These are phyloP conservation scores for Drosophila rufa DNA, from an alignment of 1,140 invertebrate species.

Conservation along the genomic window DNA sequence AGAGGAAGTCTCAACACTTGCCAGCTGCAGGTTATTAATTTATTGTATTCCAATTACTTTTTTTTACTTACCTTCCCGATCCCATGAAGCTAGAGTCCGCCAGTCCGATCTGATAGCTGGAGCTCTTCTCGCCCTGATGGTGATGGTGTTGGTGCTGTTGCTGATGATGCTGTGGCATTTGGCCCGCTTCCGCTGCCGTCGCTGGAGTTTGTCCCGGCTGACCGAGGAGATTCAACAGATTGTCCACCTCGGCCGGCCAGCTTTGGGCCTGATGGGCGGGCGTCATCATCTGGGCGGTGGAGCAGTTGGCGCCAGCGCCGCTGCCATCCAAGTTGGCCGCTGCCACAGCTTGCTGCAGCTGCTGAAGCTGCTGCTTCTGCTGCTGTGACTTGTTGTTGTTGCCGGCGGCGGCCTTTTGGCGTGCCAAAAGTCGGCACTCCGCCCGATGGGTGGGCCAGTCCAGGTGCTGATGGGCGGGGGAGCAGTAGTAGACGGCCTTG, in stretches of 20 bases:
- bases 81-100: conserved; percentile 74
- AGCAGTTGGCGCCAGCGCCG: conserved; percentile 66
- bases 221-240: conserved; percentile 57
- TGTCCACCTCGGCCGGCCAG: conserved; percentile 66
- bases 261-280: conserved; percentile 65
- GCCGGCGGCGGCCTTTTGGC: conserved; percentile 52
- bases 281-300: conserved; percentile 73
- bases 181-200: background rate
- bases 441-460: conserved; percentile 92
- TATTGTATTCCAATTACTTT: background rate
- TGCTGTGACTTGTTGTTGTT: conserved; percentile 41
- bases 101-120: conserved; percentile 77
- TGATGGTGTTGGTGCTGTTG: conserved; percentile 37
- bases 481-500: conserved; percentile 91
- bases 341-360: conserved; percentile 72
- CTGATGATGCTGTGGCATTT: conserved; percentile 41
- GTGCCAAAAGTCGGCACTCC: conserved; percentile 84
- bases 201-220: conserved; percentile 26
- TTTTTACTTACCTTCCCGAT: conserved; percentile 69
- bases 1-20: no score
- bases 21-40: background rate
- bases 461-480: conserved; percentile 90
- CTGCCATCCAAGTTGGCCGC: conserved; percentile 62
- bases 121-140: conserved; percentile 66
- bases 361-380: conserved; percentile 63